Base-by-base conservation (phyloP, 1,140 invertebrate species). In the Paralvinella palmiformis region DNA sequence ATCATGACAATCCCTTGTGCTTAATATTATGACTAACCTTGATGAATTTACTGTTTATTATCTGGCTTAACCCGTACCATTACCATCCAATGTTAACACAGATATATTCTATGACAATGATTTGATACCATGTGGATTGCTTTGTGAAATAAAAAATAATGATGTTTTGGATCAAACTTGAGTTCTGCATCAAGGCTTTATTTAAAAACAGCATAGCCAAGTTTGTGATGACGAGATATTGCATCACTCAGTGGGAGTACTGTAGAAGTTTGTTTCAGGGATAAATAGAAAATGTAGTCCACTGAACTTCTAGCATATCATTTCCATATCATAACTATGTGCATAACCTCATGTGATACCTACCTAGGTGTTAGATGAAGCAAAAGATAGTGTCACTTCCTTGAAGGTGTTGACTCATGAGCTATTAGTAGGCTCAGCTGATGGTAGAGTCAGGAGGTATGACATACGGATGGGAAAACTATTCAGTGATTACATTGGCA, bases 351-450 rank as follows among this genome's bases (percentile, higher is more conserved):
- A 45, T 44, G 29, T 66, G 53, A 74, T 57, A 22, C 27, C 29
- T 24, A 65, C 27, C 20, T 89, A 95, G 80, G 83, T 87, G 36
- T 82, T 97, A 70, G 88, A 88, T 77, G 93, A 98, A 74, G 92
- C 94, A 0, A 94, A 91, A 78, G 96, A 99, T 79, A 89, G 89
- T 70, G 89, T 98, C 45, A 95, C 91, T 10, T 88, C 87, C 7
- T 79, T 98, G 17, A 84, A 87, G 74, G 86, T 96, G 20, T 90
- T 89, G 27, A 88, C 92, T 80, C 86, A 94, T 83, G 91, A 96
- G 85, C 92, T 99, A 71, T 80, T 97, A 50, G 88, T 91, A 1
- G 88, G 88, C n/a, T 97, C 92, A 7, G 85, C 94, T n/a, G 96
- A 99, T 81, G 87, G 89, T 53, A 88, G 87, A 74, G 84, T 94